phyloP scores from a whole-genome alignment of 2,113 vertebrate genomes.

The Microcebus ravelobensis region DNA sequence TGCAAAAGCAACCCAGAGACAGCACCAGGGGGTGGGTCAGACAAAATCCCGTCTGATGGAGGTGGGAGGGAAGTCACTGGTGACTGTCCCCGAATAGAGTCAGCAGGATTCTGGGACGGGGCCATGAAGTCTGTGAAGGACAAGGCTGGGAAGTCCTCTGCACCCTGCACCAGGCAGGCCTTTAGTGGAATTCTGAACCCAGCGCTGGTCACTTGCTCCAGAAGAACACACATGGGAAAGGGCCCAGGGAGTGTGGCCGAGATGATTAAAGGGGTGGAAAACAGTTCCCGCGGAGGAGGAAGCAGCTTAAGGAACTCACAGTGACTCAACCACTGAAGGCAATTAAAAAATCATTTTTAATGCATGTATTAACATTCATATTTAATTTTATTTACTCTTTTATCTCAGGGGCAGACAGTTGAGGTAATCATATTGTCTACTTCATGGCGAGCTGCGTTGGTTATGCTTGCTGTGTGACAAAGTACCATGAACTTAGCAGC shows the following conservation, averaged over 20 bases:
- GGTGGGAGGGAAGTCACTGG: rapidly evolving
- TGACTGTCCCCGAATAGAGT: not conserved
- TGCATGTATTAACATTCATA: no score
- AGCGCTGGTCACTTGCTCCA: not conserved
- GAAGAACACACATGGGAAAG: not conserved
- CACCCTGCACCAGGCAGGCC: not conserved
- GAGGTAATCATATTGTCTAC: not conserved
- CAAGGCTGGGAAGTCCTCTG: not conserved
- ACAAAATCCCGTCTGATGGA: not conserved
- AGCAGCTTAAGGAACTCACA: not conserved
- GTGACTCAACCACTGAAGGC: not conserved
- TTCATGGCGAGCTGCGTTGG: not conserved
- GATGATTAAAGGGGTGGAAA: not conserved
- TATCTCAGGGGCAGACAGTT: not conserved
- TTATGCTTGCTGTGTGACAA: not conserved
- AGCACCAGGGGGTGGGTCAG: not conserved
- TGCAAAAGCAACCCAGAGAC: not conserved
- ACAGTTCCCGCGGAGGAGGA: not conserved
- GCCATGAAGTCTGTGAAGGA: not conserved
- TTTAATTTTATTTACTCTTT: not conserved
- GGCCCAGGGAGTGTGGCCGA: not conserved
- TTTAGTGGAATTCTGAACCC: not conserved
- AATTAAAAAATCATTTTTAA: not conserved
- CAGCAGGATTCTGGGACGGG: not conserved
- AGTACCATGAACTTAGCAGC: not conserved